Base-by-base conservation (phyloP, 2,888 invertebrate species). In the Antheraea assamensis region DNA sequence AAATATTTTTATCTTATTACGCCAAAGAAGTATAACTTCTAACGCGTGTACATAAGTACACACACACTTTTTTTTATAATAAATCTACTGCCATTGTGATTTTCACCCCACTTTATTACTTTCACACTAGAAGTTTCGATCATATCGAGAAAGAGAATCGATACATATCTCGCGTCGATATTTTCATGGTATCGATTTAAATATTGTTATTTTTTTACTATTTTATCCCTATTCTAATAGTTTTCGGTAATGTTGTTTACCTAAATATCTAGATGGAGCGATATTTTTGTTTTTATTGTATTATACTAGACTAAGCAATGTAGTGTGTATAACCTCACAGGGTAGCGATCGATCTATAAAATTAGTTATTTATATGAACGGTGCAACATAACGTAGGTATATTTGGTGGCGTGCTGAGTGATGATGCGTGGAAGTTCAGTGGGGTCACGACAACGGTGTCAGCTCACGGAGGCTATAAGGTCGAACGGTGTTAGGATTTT, bases 401-500 rank as follows among this genome's bases (percentile, higher is more conserved):
- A 64, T 52, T 31, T 27, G 58, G 55, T 78, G 74, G 78, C 77
- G 85, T 81, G 84, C 79, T 80, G 27, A 31, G 31, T 72, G 79
- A 79, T 80, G 79, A 81, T 83, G 82, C 84, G 82, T 85, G 80
- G 80, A 81, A 80, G 81, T 78, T 82, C 74, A 80, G 66, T 71
- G 75, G 80, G 83, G 81, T 82, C 83, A 80, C 82, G 83, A 81
- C 75, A 79, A 70, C 77, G 79, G 84, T 85, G 76, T 82, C 73
- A 73, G 73, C n/a, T 72, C 79, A 70, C 78, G 55, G 77, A 79
- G 82, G 81, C 81, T 78, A 75, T 78, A 82, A 83, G 85, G 84
- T 83, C 81, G 81, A 76, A 72, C 64, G 74, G 55, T 58, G 68
- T 30, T n/a, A 31, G 68, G 10, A 27, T 30, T 58, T 42, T 52